phyloP scores from a whole-genome alignment of 2,888 invertebrate genomes.

The Eristalis tenax region DNA sequence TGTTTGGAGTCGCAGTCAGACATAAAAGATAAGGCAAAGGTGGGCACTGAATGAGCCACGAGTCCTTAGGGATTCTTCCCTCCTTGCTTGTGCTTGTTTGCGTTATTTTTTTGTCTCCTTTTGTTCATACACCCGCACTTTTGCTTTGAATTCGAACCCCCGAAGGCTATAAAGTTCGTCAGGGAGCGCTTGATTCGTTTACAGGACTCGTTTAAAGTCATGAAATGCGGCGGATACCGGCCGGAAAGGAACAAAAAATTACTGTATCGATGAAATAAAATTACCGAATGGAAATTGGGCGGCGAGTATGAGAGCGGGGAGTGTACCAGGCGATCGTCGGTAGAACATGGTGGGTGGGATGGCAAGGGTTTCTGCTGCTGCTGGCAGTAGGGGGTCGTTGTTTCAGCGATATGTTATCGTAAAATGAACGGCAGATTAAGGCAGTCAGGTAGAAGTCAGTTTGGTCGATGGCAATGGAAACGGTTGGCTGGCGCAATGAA shows the following conservation, averaged over 20 bases:
- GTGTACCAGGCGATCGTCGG: too few species aligned
- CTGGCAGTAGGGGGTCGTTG: background rate
- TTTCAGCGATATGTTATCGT: conserved; percentile 62
- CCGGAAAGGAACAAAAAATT: conserved; percentile 29
- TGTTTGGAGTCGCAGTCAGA: conserved; percentile 45
- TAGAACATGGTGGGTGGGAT: background rate
- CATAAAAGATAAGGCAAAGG: conserved; percentile 56
- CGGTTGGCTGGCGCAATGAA: conserved; percentile 15
- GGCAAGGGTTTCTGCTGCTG: background rate
- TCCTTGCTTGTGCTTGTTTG: background rate
- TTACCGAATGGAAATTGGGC: conserved; percentile 54
- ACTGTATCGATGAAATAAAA: conserved; percentile 69
- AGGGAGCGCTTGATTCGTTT: conserved; percentile 48
- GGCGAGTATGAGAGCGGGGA: conserved; percentile 2
- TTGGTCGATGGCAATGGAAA: conserved; percentile 30
- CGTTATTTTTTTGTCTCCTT: background rate
- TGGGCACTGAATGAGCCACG: conserved; percentile 14
- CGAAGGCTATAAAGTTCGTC: conserved; percentile 54
- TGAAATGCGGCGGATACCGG: conserved; percentile 21
- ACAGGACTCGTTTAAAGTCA: conserved; percentile 52
- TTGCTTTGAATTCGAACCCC: conserved; percentile 17
- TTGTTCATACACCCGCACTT: background rate
- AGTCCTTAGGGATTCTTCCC: background rate
- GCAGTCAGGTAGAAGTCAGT: conserved; percentile 22
- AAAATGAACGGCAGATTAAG: conserved; percentile 63